Evolutionary conservation across 2,888 invertebrate species (phyloP).

Genomic region (Homarus gammarus): DNA sequence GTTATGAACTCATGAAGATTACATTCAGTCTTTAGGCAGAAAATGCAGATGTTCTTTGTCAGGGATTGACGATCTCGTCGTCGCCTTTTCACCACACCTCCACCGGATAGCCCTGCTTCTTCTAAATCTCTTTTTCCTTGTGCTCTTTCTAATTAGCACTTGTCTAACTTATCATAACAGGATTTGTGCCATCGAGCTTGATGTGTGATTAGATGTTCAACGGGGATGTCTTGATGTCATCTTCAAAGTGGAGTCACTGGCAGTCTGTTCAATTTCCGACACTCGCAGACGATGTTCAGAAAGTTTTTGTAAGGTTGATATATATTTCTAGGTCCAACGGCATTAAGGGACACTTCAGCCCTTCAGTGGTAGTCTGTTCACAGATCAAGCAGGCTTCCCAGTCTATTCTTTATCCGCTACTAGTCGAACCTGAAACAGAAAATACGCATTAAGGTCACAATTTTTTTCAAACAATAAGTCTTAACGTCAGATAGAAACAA

Average conservation of each 20-base stretch:
- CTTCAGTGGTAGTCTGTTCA: too few species aligned
- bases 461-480: too few species aligned
- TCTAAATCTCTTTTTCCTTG: constrained; percentile 7
- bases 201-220: not conserved
- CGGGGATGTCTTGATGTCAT: constrained; percentile 11
- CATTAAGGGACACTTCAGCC: too few species aligned
- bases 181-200: constrained; percentile 18
- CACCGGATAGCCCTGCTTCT: constrained; percentile 2
- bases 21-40: constrained; percentile 3
- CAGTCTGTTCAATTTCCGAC: not conserved
- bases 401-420: too few species aligned
- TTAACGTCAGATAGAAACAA: too few species aligned
- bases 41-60: not conserved
- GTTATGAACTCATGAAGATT: constrained; percentile 6
- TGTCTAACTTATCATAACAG: not conserved
- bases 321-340: too few species aligned
- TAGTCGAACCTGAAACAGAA: too few species aligned
- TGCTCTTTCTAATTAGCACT: too few species aligned
- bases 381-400: constrained; percentile 23
- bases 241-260: not conserved
- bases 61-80: not conserved
- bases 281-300: constrained; percentile 3
- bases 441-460: too few species aligned
- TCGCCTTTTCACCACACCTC: not conserved
- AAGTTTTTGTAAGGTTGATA: constrained; percentile 24